Conservation (phyloP, 2,113 vertebrate species). For the Dipodomys ordii region DNA sequence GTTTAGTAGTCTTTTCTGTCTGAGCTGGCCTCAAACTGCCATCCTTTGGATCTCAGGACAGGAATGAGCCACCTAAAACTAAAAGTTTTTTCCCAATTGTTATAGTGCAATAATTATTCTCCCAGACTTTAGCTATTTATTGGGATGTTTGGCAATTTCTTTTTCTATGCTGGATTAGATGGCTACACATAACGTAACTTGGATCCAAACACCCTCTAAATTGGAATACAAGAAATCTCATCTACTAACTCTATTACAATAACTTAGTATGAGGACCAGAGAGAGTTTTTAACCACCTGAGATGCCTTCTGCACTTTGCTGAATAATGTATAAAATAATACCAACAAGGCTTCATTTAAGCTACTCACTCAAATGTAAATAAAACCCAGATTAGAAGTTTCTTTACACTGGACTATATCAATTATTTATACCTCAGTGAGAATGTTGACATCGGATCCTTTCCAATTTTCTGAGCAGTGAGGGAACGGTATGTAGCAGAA, state of each 20-base stretch:
- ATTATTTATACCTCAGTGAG: conserved; percentile 11
- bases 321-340: no score
- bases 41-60: no score
- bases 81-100: no score
- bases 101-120: no score
- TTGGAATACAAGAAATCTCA: neutral
- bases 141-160: conserved; percentile 8
- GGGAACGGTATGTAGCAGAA: neutral
- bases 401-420: neutral
- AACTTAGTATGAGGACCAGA: no score
- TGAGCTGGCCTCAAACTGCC: no score
- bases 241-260: neutral
- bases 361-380: no score
- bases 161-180: neutral
- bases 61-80: no score
- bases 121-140: neutral
- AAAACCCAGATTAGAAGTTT: neutral
- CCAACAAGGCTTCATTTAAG: no score
- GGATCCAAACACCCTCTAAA: neutral
- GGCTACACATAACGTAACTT: neutral
- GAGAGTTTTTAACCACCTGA: no score
- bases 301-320: no score
- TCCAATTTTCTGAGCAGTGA: neutral
- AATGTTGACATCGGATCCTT: conserved; percentile 14
- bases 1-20: no score